Base-by-base conservation (phyloP, 1,140 invertebrate species). In the Lithobius niger region DNA sequence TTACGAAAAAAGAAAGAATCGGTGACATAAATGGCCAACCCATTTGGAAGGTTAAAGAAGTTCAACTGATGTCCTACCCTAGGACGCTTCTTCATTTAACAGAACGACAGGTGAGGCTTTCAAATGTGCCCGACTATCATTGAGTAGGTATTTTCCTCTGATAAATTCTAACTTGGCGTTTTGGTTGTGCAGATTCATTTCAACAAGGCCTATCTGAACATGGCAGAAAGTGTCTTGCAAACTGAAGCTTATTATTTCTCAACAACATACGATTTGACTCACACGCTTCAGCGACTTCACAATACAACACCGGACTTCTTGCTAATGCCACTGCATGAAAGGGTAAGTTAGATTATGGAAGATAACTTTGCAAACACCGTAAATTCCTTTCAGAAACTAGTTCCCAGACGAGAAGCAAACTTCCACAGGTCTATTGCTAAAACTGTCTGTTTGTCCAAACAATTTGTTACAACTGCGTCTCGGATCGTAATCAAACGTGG, bases 221-320 rank as follows among this genome's bases (percentile, higher is more conserved):
- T 97, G 86, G 64, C 96, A 1, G 82, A 86, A 31, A 72, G 76
- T 54, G 80, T 87, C 0, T 69, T 97, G 51, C 79, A 81, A 45
- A 85, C 83, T 13, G 86, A 87, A 6, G 79, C 80, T 59, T 89
- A 90, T 60, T 96, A 96, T 69, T 96, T 89, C 72, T 95, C 90
- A 27, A 85, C 93, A 57, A 83, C 85, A 0, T 95, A 93, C 66
- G 94, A 99, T 72, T 67, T 99, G 19, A 95, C 88, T 28, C 91
- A 96, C 67, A 82, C 88, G 0, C 74, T 96, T 63, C 95, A 98
- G 68, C 76, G 89, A 49, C 73, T 96, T 28, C 82, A 92, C 62
- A 86, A 88, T 51, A 86, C 88, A n/a, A 79, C 82, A 18, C 82
- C 87, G 2, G 86, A 91, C 57, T 95, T 93, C 68, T 70, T 83